Evolutionary conservation across 1,140 invertebrate species (phyloP).

Genomic region (Panagrolaimus sp.): DNA sequence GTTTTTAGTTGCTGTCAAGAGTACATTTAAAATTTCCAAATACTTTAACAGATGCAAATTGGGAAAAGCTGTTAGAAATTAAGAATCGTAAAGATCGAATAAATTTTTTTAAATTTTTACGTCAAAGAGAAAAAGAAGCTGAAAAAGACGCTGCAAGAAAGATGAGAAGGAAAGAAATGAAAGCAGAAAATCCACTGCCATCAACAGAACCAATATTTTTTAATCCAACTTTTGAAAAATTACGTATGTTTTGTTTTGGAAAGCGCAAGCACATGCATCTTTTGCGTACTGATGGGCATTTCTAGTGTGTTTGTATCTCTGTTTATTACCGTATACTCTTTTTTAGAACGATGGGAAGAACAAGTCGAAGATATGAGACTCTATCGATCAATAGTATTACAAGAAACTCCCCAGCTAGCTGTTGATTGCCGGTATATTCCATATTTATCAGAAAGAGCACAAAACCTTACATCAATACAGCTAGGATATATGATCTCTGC

Average conservation of each 20-base stretch:
- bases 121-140: conserved; percentile 9
- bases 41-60: conserved; percentile 18
- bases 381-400: conserved; percentile 12
- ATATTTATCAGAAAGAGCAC: conserved; percentile 29
- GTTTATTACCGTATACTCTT: neutral
- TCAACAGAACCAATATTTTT: neutral
- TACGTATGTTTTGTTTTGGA: neutral
- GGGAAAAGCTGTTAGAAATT: conserved; percentile 15
- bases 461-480: conserved; percentile 31
- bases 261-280: too few relatives aligned
- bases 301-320: neutral
- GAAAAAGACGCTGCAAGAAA: conserved; percentile 17
- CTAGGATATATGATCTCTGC: conserved; percentile 28
- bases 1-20: conserved; percentile 29
- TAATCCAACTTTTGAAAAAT: neutral
- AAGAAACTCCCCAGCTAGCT: conserved; percentile 27
- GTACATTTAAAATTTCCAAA: conserved; percentile 23
- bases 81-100: conserved; percentile 27
- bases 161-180: neutral
- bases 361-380: neutral
- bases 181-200: neutral
- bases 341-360: conserved; percentile 1
- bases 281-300: too few relatives aligned
- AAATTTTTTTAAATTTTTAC: conserved; percentile 30
- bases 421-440: conserved; percentile 41